A percentile compares a stretch with the other conserved stretches of the same genome.
Evolutionary conservation across 2,797 vertebrate species (phyloP).

Genomic region (Champsocephalus esox): DNA sequence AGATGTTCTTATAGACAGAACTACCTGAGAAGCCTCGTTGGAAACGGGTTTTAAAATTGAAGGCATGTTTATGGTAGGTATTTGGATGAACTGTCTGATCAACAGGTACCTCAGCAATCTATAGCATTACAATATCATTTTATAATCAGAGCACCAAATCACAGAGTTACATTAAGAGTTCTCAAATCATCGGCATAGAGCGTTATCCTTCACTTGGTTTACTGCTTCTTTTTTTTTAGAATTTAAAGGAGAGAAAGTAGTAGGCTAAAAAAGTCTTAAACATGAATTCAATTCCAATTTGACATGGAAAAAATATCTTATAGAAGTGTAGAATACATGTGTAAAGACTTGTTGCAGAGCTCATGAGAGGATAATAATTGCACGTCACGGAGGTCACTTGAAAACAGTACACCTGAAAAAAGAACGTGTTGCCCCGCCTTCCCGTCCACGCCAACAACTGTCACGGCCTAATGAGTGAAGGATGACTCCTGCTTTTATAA

Average conservation of each 20-base stretch:
- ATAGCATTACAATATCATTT: too few species aligned
- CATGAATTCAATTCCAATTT: background rate
- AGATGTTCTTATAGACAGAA: too few species aligned
- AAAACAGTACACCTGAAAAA: conserved; percentile 33
- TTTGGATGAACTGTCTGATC: too few species aligned
- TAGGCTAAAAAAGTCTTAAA: background rate
- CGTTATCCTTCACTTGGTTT: too few species aligned
- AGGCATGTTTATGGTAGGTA: too few species aligned
- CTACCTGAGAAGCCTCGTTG: too few species aligned
- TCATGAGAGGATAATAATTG: background rate
- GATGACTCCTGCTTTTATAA: conserved; percentile 68
- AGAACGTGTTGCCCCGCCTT: conserved; percentile 16
- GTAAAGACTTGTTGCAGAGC: background rate
- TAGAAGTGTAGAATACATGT: background rate
- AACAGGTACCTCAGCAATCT: too few species aligned
- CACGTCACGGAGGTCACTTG: conserved; percentile 13
- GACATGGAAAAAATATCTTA: background rate
- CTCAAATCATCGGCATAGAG: too few species aligned
- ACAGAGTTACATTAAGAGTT: too few species aligned
- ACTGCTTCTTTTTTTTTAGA: too few species aligned
- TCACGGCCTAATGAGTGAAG: conserved; percentile 67
- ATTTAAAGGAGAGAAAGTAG: background rate
- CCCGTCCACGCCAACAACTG: conserved; percentile 35
- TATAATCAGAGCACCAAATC: too few species aligned
- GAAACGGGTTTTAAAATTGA: too few species aligned